These are phyloP conservation scores for Geotrypetes seraphini DNA, from an alignment of 2,797 vertebrate species.

Conservation along the genomic window DNA sequence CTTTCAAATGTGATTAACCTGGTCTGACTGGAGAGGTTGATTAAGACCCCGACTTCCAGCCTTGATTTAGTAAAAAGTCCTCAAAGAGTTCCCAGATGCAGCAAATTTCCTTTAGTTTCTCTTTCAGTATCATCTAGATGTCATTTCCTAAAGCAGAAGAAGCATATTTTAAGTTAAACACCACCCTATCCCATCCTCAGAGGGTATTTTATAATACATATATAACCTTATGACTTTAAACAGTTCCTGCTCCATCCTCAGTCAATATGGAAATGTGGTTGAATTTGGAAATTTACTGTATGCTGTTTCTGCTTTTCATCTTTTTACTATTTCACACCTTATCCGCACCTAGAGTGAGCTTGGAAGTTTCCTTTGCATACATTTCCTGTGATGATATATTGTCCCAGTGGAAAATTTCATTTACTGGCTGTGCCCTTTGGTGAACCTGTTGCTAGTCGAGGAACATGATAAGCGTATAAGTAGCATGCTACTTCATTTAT, in stretches of 20 bases:
- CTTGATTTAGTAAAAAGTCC: no score
- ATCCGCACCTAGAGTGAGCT: slow-evolving; percentile 77
- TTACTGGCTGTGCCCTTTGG: slow-evolving; percentile 96
- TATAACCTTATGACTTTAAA: slow-evolving; percentile 36
- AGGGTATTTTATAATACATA: not conserved
- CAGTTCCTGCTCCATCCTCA: slow-evolving; percentile 66
- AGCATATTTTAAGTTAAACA: slow-evolving; percentile 9
- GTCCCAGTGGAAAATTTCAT: slow-evolving; percentile 97
- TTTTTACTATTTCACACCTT: slow-evolving; percentile 78
- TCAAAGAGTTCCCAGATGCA: no score
- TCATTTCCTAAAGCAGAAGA: slow-evolving; percentile 15
- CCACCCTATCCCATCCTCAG: not conserved
- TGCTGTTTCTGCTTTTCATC: slow-evolving; percentile 58
- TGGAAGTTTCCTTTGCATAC: slow-evolving; percentile 84
- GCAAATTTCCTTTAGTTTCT: slow-evolving; percentile 4
- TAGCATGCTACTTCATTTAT: slow-evolving; percentile 97
- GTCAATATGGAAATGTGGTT: slow-evolving; percentile 75
- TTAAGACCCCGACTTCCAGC: no score
- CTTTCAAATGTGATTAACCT: no score
- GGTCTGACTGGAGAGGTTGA: no score
- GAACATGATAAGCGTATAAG: slow-evolving; percentile 98
- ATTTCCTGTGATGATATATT: slow-evolving; percentile 99
- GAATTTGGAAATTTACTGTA: slow-evolving; percentile 75
- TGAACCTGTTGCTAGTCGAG: slow-evolving; percentile 98
- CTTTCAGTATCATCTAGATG: not conserved